These are phyloP conservation scores for Lasius platythorax DNA, from an alignment of 2,888 invertebrate genomes.

Conservation along the genomic window DNA sequence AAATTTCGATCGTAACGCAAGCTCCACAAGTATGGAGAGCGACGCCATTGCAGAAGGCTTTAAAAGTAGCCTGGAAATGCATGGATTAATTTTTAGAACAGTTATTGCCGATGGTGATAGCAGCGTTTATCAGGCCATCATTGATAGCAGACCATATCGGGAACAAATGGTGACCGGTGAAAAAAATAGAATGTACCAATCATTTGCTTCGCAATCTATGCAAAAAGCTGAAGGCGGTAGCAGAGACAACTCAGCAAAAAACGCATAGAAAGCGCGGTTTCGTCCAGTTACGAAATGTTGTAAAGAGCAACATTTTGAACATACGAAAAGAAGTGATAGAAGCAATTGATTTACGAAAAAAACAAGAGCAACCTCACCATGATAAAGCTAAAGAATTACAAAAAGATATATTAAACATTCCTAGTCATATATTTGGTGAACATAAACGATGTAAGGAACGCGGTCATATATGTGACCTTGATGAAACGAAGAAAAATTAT, in stretches of 20 bases:
- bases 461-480: background rate
- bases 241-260: no score
- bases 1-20: no score
- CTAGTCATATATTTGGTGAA: no score
- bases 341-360: background rate
- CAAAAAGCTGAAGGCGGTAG: background rate
- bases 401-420: background rate
- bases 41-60: no score
- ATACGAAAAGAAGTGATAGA: background rate
- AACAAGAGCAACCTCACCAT: background rate
- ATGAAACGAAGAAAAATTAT: background rate
- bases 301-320: background rate
- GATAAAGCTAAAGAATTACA: background rate
- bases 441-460: no score
- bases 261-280: no score
- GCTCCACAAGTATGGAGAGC: no score
- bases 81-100: no score
- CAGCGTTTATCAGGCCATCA: slow-evolving; percentile 25
- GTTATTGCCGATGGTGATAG: no score
- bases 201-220: background rate
- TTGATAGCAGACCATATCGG: slow-evolving; percentile 46
- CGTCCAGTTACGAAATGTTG: background rate
- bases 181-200: background rate
- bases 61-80: no score
- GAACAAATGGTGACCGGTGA: background rate